A percentile compares a stretch with the other conserved stretches of the same genome.
These are phyloP conservation scores for Prenolepis imparis DNA, from an alignment of 2,888 invertebrate genomes.

Conservation along the genomic window DNA sequence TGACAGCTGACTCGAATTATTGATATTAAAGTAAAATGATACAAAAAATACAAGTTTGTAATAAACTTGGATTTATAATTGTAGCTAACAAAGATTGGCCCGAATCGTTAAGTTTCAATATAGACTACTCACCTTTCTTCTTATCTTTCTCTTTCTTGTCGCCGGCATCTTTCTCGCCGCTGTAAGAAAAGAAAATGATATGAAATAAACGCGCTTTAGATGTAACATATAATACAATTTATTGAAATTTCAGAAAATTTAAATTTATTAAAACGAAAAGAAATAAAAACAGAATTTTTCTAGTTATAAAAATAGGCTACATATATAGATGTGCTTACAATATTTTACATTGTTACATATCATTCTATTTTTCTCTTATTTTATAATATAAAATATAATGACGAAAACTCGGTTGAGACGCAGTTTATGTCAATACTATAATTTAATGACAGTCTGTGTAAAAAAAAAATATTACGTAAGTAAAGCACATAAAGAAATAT, in stretches of 20 bases:
- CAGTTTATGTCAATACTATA: no score
- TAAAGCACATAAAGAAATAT: neutral
- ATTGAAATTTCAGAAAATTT: neutral
- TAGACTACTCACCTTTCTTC: slow-evolving; percentile 81
- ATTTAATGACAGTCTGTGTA: no score
- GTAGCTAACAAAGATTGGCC: slow-evolving; percentile 22
- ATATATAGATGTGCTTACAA: neutral
- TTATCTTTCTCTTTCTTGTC: slow-evolving; percentile 85
- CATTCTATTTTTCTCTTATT: neutral
- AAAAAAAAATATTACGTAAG: neutral
- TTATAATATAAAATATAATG: neutral
- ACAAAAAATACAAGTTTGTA: neutral
- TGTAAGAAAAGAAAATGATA: slow-evolving; percentile 70
- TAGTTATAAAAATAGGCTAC: neutral
- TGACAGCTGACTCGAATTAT: neutral
- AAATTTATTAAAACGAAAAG: neutral
- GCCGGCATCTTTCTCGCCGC: slow-evolving; percentile 80
- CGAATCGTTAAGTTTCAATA: slow-evolving; percentile 37
- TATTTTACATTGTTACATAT: neutral
- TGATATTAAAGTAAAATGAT: neutral
- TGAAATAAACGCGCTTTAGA: neutral
- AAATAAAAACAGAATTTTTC: neutral
- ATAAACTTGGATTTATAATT: slow-evolving; percentile 53
- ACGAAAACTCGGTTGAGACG: neutral
- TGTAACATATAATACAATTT: neutral